Conservation (phyloP, 2,797 vertebrate genomes). For the Tapera naevia region DNA sequence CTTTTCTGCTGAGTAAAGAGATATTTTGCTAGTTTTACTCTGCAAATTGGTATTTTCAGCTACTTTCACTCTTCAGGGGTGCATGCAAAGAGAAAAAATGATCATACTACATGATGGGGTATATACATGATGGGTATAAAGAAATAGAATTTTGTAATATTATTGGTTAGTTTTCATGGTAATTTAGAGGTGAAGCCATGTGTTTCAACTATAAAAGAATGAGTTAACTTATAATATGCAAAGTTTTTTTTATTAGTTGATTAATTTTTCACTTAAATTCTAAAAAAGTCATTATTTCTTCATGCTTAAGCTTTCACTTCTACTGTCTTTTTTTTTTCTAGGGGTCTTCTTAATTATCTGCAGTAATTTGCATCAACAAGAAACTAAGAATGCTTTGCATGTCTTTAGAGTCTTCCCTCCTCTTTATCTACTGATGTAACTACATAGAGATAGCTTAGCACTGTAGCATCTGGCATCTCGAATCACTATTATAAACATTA, state of each 20-base stretch:
- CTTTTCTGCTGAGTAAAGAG: conserved; percentile 35
- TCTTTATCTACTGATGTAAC: conserved; percentile 27
- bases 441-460: not conserved
- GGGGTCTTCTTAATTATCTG: conserved; percentile 61
- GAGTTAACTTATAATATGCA: conserved; percentile 2
- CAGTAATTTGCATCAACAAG: conserved; percentile 53
- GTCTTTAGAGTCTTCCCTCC: conserved; percentile 47
- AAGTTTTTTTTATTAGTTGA: conserved; percentile 63
- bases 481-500: conserved; percentile 31
- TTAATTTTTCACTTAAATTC: conserved; percentile 61
- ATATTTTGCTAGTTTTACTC: not conserved
- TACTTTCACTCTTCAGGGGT: conserved; percentile 14
- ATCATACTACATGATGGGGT: conserved; percentile 25
- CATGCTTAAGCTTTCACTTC: conserved; percentile 27
- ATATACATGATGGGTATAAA: conserved; percentile 30
- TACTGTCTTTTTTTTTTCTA: conserved; percentile 29
- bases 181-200: conserved; percentile 38
- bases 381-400: conserved; percentile 40
- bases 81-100: conserved; percentile 30
- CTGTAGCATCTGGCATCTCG: conserved; percentile 29
- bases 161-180: conserved; percentile 39
- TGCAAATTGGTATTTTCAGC: not conserved
- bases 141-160: conserved; percentile 43
- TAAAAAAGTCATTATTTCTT: conserved; percentile 48
- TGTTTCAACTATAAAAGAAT: conserved; percentile 45